Percentiles rank a stretch among this genome's conserved stretches.
These are phyloP conservation scores for Adela reaumurella DNA, from an alignment of 2,888 invertebrate species.

Conservation along the genomic window DNA sequence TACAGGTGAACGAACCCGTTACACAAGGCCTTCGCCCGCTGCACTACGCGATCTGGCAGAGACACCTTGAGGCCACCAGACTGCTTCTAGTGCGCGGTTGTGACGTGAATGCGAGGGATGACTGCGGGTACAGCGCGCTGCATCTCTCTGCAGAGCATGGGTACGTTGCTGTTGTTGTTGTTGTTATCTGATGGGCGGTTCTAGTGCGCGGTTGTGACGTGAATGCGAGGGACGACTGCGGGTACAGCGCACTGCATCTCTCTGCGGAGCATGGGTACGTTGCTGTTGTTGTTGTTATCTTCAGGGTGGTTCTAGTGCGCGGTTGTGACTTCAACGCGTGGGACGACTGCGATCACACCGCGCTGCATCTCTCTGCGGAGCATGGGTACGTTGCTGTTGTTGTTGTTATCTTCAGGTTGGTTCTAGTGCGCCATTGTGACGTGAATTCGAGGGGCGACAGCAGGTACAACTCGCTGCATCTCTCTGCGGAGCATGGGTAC, in stretches of 20 bases:
- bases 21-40: conserved; percentile 84
- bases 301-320: too few species aligned
- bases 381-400: too few species aligned
- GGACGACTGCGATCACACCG: too few species aligned
- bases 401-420: conserved; percentile 75
- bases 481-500: conserved; percentile 85
- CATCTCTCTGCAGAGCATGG: conserved; percentile 90
- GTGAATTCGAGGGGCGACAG: conserved; percentile 83
- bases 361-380: conserved; percentile 86
- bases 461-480: conserved; percentile 86
- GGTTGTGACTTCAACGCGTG: too few species aligned
- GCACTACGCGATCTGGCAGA: conserved; percentile 91
- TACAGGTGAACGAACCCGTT: conserved; percentile 68
- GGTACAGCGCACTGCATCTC: conserved; percentile 86
- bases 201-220: conserved; percentile 79
- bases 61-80: conserved; percentile 74
- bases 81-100: conserved; percentile 78
- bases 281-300: conserved; percentile 6
- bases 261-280: conserved; percentile 81
- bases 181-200: conserved; percentile 21
- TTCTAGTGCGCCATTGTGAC: conserved; percentile 78
- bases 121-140: conserved; percentile 87
- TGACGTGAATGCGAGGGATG: conserved; percentile 78
- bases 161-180: conserved; percentile 28
- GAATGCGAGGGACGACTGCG: conserved; percentile 82